Evolutionary conservation across 2,888 invertebrate species (phyloP), one percentile per base, ranked within the genome.

Genomic region (Drosophila longiperda): DNA sequence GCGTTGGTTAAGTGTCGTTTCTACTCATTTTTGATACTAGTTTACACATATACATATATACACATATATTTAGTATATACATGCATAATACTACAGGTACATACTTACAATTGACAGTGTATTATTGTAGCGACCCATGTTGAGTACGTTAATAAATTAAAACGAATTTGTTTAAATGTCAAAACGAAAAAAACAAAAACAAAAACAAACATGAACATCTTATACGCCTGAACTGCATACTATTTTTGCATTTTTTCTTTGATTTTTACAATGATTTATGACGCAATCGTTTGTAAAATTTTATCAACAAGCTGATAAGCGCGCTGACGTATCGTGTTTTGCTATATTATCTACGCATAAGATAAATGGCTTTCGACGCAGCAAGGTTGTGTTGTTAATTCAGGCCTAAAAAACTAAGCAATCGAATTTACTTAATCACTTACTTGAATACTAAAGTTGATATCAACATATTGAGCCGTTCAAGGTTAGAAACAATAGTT

Each of bases 71-170:
- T 42, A 75, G 76, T 74, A 84, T 76, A 74, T 77, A 66, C 74
- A 76, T 76, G 78, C 73, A 68, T 68, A 88, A 69, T 36, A 74
- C 54, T 65, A 69, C 65, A 76, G 57, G 72, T 57, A 42, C 57
- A 57, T 57, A 32, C 32, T 70, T 71, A 75, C 63, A 69, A 80
- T 78, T 83, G 89, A 74, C 74, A 78, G 69, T 82, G 81, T 84
- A 87, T 80, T 83, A 87, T 80, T 86, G 77, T 86, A 87, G 82
- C 78, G 75, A 80, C 72, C 89, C 83, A 82, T 77, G 83, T 87
- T 87, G 80, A 86, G 78, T 87, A 88, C 80, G 87, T 87, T 90
- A 83, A 86, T 86, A 88, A 88, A 88, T 88, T 86, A 86, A 81
- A 86, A 67, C 68, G 72, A 90, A 88, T 87, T 87, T 88, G 90